Base-by-base conservation (phyloP, 35 echinoderm and acorn worm species). In the Ptychodera flava region DNA sequence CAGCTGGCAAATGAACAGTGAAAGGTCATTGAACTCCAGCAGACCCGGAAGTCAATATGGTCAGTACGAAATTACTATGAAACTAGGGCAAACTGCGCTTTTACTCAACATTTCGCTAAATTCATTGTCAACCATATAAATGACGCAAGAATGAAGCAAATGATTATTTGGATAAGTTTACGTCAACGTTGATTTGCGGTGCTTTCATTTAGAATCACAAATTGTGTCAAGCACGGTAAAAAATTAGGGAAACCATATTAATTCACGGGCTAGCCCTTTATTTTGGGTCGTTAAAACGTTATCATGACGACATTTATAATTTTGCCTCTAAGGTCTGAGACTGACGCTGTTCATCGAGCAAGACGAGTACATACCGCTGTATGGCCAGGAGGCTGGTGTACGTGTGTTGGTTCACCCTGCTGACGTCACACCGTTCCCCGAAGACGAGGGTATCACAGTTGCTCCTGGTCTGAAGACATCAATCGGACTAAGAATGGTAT, bases 401-500 rank as follows among this genome's bases (percentile, higher is more conserved):
- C 37, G 91, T 27, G 84, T 93, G 10, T 37, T 84, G n/a, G 83
- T 93, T 33, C 53, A 93, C 31, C 45, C 86, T n/a, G 83, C 91
- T 36, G 85, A 93, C 37, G 34, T 35, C 2, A 83, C 85, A 52
- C 83, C 87, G 0, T 93, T 84, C 36, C 91, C 91, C 1, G 91
- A 93, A 53, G 91, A 93, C 83, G 91, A 93, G 1, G 91, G 87
- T 0, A 90, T 93, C 16, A 93, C 91, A 15, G 88, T 89, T 0
- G 80, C 91, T 33, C 85, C 91, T 22, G 91, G 91, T 30, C 78
- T 89, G 33, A 79, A 83, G 2, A 84, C 91, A 32, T 90, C 91
- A 1, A 89, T 93, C 15, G 91, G 91, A 79, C 88, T 93, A 1
- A 31, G 91, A 82, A 82, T 81, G 78, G 91, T 93, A 86, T 36